Conservation (phyloP, 1,140 invertebrate genomes). For the Zaprionus nigranus region DNA sequence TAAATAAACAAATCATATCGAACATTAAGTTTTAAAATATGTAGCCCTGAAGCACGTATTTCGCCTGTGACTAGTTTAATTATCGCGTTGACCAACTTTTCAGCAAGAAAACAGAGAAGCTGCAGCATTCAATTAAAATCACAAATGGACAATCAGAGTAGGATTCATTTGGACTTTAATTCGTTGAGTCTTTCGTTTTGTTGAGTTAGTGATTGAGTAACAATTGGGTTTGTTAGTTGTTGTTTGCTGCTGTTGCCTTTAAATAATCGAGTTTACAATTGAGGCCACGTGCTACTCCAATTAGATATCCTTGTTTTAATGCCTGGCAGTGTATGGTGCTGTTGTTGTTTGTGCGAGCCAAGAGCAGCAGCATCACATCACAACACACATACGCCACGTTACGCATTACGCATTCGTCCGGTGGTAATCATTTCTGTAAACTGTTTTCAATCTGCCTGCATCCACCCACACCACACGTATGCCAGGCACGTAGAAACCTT, state of each 20-base stretch:
- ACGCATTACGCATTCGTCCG: constrained; percentile 73
- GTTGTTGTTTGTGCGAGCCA: neutral
- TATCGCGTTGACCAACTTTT: neutral
- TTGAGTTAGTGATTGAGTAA: neutral
- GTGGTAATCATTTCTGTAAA: constrained; percentile 78
- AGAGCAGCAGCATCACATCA: constrained; percentile 26
- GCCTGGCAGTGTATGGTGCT: neutral
- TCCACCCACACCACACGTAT: constrained; percentile 17
- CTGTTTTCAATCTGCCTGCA: constrained; percentile 71
- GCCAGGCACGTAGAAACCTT: constrained; percentile 56
- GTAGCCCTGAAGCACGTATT: too few relatives aligned
- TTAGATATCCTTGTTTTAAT: constrained; percentile 17
- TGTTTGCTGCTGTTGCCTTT: constrained; percentile 2
- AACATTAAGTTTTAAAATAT: too few relatives aligned
- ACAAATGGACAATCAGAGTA: neutral
- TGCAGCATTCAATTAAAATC: constrained; percentile 1
- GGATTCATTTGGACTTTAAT: neutral
- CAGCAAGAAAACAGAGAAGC: neutral
- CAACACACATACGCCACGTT: constrained; percentile 72
- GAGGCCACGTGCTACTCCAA: constrained; percentile 17
- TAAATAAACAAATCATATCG: too few relatives aligned
- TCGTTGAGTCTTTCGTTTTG: neutral
- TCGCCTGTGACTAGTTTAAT: neutral
- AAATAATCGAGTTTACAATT: constrained; percentile 45
- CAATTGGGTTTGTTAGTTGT: constrained; percentile 1